Conservation (phyloP, 1,140 invertebrate genomes). For the Oryzaephilus surinamensis region DNA sequence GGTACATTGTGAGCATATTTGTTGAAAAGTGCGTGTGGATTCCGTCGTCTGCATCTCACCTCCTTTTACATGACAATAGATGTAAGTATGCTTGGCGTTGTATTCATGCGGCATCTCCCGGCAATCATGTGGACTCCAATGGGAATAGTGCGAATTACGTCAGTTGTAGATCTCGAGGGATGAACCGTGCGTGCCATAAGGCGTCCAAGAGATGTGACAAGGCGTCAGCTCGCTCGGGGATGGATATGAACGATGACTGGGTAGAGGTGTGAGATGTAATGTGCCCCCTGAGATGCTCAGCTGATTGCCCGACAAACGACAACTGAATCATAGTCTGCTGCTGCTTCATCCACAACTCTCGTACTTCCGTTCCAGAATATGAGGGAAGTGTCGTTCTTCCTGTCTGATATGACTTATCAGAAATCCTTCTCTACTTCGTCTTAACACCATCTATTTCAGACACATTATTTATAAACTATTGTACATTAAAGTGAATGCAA, state of each 20-base stretch:
- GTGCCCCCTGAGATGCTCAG: slow-evolving; percentile 7
- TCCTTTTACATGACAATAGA: slow-evolving; percentile 27
- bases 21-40: slow-evolving; percentile 22
- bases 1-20: slow-evolving; percentile 11
- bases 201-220: slow-evolving; percentile 17
- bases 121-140: slow-evolving; percentile 29
- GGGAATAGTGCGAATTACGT: slow-evolving; percentile 30
- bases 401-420: no score
- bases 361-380: no score
- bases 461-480: no score
- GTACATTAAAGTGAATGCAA: no score
- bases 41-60: slow-evolving; percentile 16
- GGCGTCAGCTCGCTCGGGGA: no score
- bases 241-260: slow-evolving; percentile 11
- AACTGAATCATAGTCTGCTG: no score
- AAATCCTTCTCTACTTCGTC: no score
- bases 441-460: no score
- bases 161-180: slow-evolving; percentile 20
- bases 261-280: slow-evolving; percentile 13
- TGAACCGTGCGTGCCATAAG: slow-evolving; percentile 25
- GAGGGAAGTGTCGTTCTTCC: no score
- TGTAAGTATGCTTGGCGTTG: slow-evolving; percentile 23
- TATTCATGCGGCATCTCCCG: slow-evolving; percentile 31
- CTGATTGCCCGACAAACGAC: slow-evolving; percentile 13
- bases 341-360: no score